These are phyloP conservation scores for Agrochola litura DNA, from an alignment of 2,888 invertebrate species.

Conservation along the genomic window DNA sequence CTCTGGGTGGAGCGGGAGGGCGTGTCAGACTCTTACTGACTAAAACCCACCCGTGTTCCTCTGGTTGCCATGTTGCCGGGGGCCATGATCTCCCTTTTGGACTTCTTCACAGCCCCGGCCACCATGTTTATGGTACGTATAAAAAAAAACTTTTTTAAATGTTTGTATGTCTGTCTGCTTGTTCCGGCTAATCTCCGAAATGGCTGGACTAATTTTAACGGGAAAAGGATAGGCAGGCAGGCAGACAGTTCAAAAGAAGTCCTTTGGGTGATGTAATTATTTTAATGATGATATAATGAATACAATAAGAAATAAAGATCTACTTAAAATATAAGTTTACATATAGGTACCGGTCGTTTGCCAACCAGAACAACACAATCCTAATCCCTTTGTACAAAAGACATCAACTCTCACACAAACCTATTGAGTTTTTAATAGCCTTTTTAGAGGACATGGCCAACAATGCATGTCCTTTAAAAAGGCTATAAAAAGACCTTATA, in stretches of 20 bases:
- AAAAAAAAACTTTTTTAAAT: too few species aligned
- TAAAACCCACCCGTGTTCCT: too few species aligned
- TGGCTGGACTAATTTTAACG: too few species aligned
- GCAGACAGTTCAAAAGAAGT: neutral
- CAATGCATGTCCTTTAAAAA: constrained; percentile 37
- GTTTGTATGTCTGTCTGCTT: too few species aligned
- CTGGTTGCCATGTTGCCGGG: too few species aligned
- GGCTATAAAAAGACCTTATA: constrained; percentile 38
- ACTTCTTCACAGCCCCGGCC: too few species aligned
- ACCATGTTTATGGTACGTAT: too few species aligned
- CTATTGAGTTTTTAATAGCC: constrained; percentile 29
- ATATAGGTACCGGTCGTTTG: neutral
- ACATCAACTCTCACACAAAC: neutral
- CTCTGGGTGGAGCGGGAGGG: too few species aligned
- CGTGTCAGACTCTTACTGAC: too few species aligned
- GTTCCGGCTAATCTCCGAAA: too few species aligned
- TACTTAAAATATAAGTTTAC: neutral
- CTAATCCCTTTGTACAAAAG: constrained; percentile 9
- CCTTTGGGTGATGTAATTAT: neutral
- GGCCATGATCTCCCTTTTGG: too few species aligned
- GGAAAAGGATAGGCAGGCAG: too few species aligned
- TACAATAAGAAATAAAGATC: neutral
- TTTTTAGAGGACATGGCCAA: constrained; percentile 9
- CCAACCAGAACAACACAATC: neutral
- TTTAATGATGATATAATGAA: neutral